Evolutionary conservation across 2,888 invertebrate species (phyloP), one percentile per base, ranked within the genome.

Genomic region (Drosophila dives): DNA sequence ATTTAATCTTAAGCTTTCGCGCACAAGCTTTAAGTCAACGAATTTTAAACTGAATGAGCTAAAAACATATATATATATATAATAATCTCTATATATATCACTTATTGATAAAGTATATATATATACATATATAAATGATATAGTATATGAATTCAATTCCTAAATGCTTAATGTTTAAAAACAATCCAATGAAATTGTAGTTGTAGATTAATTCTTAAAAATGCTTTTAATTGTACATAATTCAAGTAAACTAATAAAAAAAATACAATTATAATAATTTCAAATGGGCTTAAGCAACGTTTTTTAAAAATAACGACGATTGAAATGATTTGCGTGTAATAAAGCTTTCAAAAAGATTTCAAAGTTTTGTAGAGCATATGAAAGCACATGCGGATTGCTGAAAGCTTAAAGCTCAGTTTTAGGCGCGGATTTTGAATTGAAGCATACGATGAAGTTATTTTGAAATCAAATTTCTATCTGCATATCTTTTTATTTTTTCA

Each of bases 151-250:
- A 81, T 82, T 80, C 70, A 82, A 84, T 81, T 86, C 86, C 84
- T 86, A 86, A 81, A 69, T 75, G 79, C 77, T 81, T 83, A 77
- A 72, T 59, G 66, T 81, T 73, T 23, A 45, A 45, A 45, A 49
- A 68, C 74, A 56, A 67, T 77, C 65, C 68, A 79, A 67, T 77
- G 74, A 56, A 59, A 61, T 75, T 61, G 63, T 80, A 83, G 75
- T 54, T 66, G 70, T 84, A 78, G 72, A 29, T 56, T 78, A 72
- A 72, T 62, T 70, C 53, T 66, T 65, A 75, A 74, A 85, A 86
- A 87, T 81, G 86, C 79, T 86, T 86, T 86, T 86, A 86, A 87
- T 87, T 86, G 86, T 86, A 86, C 76, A 86, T 86, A 86, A 86
- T 78, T 58, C 10, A 64, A 73, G 50, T 77, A 60, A 64, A 51